Evolutionary conservation across 92 coral and sea anemone genomes (phyloP).

Genomic region (Parazoanthus atlanticus): DNA sequence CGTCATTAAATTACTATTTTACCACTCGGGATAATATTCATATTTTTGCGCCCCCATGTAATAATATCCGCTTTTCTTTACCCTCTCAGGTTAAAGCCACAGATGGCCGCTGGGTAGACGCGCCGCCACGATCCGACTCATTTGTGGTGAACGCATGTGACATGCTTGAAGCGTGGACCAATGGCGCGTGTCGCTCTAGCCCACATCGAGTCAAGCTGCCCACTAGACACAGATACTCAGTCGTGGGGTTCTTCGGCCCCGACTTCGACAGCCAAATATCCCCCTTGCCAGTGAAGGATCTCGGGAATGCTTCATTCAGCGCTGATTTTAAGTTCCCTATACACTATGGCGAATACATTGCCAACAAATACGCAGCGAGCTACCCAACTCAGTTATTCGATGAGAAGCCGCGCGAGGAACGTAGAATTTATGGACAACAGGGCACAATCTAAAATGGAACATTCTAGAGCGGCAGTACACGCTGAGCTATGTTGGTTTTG

Average conservation of each 20-base stretch:
- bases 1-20: too few relatives aligned
- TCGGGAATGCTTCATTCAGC: conserved; percentile 29
- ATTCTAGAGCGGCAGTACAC: neutral
- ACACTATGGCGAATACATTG: conserved; percentile 41
- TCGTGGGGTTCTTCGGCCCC: conserved; percentile 37
- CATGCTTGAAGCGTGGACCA: conserved; percentile 41
- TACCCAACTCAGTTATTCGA: conserved; percentile 31
- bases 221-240: conserved; percentile 21
- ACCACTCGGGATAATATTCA: too few relatives aligned
- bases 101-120: conserved; percentile 35
- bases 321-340: conserved; percentile 19
- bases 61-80: too few relatives aligned
- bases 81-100: conserved; percentile 22
- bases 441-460: neutral
- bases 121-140: conserved; percentile 20
- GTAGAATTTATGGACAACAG: neutral
- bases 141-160: conserved; percentile 40
- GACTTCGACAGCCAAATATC: conserved; percentile 36
- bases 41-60: too few relatives aligned
- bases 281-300: conserved; percentile 27
- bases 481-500: too few relatives aligned
- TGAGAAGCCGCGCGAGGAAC: neutral
- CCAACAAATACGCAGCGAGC: conserved; percentile 32
- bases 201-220: conserved; percentile 37
- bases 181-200: conserved; percentile 34